Conservation (phyloP, 1,140 invertebrate genomes). For the Brachionus manjavacas region DNA sequence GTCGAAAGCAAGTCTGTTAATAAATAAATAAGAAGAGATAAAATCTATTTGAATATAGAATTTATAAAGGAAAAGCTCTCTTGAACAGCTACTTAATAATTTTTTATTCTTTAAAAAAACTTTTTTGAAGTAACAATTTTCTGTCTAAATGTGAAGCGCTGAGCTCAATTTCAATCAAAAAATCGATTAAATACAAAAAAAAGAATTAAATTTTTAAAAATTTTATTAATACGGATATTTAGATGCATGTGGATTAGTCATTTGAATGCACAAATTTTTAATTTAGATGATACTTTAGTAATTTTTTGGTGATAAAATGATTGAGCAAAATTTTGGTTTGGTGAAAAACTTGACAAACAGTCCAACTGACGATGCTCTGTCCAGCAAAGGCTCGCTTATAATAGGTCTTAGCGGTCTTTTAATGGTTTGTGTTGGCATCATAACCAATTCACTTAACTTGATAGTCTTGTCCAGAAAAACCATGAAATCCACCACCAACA, state of each 20-base stretch:
- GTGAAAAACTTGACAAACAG: neutral
- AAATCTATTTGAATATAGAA: neutral
- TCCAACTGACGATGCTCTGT: neutral
- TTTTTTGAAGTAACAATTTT: neutral
- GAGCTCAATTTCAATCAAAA: too few relatives aligned
- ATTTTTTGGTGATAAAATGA: neutral
- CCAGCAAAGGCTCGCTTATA: neutral
- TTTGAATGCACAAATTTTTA: too few relatives aligned
- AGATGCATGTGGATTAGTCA: too few relatives aligned
- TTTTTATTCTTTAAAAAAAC: neutral
- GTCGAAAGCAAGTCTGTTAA: neutral
- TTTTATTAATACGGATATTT: too few relatives aligned
- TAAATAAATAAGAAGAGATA: neutral
- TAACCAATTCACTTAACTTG: conserved; percentile 53
- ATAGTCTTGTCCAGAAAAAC: conserved; percentile 51
- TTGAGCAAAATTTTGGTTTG: neutral
- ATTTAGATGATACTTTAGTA: neutral
- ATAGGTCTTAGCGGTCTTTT: conserved; percentile 44
- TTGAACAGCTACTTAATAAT: neutral
- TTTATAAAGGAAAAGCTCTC: neutral
- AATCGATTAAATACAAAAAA: too few relatives aligned
- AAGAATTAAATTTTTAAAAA: too few relatives aligned
- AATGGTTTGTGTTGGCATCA: conserved; percentile 51
- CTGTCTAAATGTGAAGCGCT: neutral
- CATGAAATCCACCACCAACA: conserved; percentile 55